Conservation (phyloP, 2,888 invertebrate genomes). For the Dorcus parallelipipedus region DNA sequence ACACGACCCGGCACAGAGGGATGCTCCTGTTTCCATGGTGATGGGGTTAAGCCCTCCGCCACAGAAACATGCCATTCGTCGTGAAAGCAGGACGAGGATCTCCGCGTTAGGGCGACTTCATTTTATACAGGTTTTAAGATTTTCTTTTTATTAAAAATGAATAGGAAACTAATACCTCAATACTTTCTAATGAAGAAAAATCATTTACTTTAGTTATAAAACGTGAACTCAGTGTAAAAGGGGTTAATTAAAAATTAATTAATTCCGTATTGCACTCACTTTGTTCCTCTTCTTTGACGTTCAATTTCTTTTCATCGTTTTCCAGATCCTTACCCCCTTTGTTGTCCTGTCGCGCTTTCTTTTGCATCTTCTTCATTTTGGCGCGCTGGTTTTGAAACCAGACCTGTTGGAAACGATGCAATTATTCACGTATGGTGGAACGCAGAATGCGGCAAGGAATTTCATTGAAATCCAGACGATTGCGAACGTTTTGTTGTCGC, state of each 20-base stretch:
- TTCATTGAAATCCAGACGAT: neutral
- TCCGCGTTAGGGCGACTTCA: neutral
- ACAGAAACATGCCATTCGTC: constrained; percentile 1
- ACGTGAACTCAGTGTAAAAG: neutral
- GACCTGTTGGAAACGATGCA: constrained; percentile 47
- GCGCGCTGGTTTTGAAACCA: constrained; percentile 67
- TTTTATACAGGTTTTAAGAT: neutral
- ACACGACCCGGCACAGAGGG: neutral
- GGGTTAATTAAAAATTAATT: constrained; percentile 29
- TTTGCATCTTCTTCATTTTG: constrained; percentile 65
- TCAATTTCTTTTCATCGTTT: constrained; percentile 52
- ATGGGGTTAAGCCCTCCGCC: constrained; percentile 5
- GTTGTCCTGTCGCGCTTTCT: constrained; percentile 59
- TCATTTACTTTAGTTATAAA: too few species aligned
- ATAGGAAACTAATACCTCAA: too few species aligned
- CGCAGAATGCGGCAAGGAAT: constrained; percentile 13
- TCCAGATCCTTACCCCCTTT: constrained; percentile 52
- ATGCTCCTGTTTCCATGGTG: constrained; percentile 11
- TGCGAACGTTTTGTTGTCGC: neutral
- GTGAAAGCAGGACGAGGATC: neutral
- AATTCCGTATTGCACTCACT: constrained; percentile 48
- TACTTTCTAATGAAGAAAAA: neutral
- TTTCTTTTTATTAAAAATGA: neutral
- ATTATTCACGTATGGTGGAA: constrained; percentile 23
- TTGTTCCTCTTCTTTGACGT: constrained; percentile 58